These are phyloP conservation scores for Luffia ferchaultella DNA, from an alignment of 2,888 invertebrate species.

Conservation along the genomic window DNA sequence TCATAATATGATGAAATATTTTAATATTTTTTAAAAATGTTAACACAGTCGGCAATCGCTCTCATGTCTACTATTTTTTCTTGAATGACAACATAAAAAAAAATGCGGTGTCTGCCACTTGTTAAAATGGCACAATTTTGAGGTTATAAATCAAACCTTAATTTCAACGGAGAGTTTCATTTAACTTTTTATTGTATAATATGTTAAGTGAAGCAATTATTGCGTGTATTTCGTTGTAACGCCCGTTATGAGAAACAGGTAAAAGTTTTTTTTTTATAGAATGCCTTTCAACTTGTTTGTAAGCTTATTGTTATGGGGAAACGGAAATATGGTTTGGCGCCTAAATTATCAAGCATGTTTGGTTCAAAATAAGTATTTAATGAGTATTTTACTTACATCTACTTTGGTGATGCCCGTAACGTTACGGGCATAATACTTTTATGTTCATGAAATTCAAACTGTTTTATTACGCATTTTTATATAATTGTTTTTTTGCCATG, in stretches of 20 bases:
- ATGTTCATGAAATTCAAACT: neutral
- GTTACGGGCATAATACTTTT: neutral
- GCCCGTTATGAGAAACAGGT: no score
- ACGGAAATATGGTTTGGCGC: neutral
- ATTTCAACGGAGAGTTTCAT: constrained; percentile 10
- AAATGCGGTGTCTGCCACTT: no score
- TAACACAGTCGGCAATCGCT: neutral
- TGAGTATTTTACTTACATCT: neutral
- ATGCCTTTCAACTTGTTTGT: neutral
- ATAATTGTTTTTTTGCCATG: no score
- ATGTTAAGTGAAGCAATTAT: no score
- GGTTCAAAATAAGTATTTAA: neutral
- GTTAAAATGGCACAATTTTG: neutral
- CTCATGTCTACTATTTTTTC: neutral
- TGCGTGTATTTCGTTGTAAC: no score
- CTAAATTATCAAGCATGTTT: neutral
- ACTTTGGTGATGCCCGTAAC: neutral
- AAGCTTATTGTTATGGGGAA: neutral
- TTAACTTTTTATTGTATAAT: neutral
- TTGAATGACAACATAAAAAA: no score
- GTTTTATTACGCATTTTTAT: neutral
- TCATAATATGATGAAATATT: neutral
- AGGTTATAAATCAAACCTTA: neutral
- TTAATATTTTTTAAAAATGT: neutral
- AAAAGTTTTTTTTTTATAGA: neutral